Conservation (phyloP, 2,113 vertebrate genomes). For the Vulpes lagopus region DNA sequence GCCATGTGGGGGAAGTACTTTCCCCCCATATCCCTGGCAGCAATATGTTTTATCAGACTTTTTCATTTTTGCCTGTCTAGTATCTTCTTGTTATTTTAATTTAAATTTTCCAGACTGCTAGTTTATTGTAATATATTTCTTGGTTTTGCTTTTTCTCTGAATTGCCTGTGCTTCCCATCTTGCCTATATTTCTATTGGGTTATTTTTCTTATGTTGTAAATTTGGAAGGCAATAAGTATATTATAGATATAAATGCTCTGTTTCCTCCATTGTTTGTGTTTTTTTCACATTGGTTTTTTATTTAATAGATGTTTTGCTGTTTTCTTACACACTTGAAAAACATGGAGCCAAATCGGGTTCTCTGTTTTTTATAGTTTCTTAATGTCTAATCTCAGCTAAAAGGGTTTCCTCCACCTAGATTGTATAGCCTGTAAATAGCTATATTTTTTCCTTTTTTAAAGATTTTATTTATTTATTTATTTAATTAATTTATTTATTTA, state of each 20-base stretch:
- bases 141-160: slow-evolving; percentile 38
- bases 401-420: neutral
- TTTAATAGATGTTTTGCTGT: slow-evolving; percentile 27
- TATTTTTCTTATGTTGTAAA: neutral
- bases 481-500: no score
- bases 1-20: neutral
- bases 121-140: slow-evolving; percentile 37
- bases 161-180: neutral
- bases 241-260: neutral
- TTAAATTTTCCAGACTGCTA: slow-evolving; percentile 40
- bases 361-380: slow-evolving; percentile 11
- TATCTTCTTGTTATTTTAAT: slow-evolving; percentile 49
- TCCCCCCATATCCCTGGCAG: neutral
- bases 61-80: slow-evolving; percentile 29
- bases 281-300: neutral
- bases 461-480: neutral
- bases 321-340: neutral
- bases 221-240: neutral
- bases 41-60: neutral
- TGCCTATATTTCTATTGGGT: neutral
- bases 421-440: neutral
- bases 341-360: neutral
- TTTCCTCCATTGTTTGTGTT: neutral
- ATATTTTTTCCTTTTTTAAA: neutral
- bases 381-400: neutral